A percentile compares a stretch with the other conserved stretches of the same genome.
Evolutionary conservation across 2,888 invertebrate genomes (phyloP).

Genomic region (Eutolmus rufibarbis): DNA sequence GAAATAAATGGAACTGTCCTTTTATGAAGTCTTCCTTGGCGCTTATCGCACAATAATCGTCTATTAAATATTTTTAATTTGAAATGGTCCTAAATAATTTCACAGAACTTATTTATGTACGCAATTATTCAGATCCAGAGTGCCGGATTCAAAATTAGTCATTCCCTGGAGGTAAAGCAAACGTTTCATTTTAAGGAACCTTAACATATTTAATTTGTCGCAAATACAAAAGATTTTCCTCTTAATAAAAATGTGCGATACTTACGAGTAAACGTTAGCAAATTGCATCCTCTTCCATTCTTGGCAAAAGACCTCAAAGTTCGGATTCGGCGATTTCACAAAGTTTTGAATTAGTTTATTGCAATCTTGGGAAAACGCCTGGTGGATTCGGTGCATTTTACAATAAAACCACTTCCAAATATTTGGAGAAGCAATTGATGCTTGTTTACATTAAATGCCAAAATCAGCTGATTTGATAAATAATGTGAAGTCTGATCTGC

Average conservation of each 20-base stretch:
- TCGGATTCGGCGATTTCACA: neutral
- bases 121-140: too few relatives aligned
- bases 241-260: neutral
- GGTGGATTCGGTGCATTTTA: neutral
- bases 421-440: neutral
- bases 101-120: too few relatives aligned
- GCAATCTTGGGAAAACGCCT: slow-evolving; percentile 24
- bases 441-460: neutral
- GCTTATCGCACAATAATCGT: too few relatives aligned
- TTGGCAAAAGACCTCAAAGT: slow-evolving; percentile 34
- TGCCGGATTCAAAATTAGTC: too few relatives aligned
- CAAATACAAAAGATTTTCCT: too few relatives aligned
- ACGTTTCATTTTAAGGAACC: too few relatives aligned
- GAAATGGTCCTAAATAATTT: too few relatives aligned
- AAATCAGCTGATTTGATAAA: neutral
- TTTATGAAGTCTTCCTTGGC: too few relatives aligned
- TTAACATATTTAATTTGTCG: too few relatives aligned
- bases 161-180: too few relatives aligned
- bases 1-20: too few relatives aligned
- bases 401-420: neutral
- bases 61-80: too few relatives aligned
- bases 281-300: slow-evolving; percentile 40
- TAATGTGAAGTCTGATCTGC: neutral
- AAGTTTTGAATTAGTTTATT: slow-evolving; percentile 28
- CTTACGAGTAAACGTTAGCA: slow-evolving; percentile 40